Evolutionary conservation across 1,140 invertebrate species (phyloP).

Genomic region (Chironomus tepperi): DNA sequence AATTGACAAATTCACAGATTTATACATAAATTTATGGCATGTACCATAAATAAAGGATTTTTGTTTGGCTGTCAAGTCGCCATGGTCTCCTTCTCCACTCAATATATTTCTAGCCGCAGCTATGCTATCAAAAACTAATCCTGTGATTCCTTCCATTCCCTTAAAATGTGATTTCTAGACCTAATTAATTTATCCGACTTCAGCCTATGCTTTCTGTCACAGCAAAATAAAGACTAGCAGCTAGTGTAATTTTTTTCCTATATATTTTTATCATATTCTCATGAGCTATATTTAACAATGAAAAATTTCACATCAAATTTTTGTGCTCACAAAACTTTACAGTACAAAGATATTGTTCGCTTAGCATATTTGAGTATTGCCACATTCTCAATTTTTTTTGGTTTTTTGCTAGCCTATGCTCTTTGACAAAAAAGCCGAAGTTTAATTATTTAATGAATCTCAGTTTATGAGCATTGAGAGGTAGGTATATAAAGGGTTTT

Average conservation of each 20-base stretch:
- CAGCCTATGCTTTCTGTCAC: neutral
- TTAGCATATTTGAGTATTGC: neutral
- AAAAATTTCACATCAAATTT: slow-evolving; percentile 16
- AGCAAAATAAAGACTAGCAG: neutral
- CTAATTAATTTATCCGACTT: no score
- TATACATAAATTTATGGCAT: no score
- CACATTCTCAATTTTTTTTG: slow-evolving; percentile 5
- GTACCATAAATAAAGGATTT: no score
- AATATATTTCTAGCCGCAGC: no score
- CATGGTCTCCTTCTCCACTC: no score
- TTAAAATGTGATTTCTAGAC: no score
- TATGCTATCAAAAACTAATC: no score
- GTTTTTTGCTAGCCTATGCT: slow-evolving; percentile 2
- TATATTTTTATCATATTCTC: neutral
- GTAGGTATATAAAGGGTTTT: no score
- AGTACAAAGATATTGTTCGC: neutral
- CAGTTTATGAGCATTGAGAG: no score
- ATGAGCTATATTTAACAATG: slow-evolving; percentile 23
- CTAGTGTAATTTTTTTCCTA: neutral
- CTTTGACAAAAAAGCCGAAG: slow-evolving; percentile 20
- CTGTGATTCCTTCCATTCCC: no score
- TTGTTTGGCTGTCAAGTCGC: no score
- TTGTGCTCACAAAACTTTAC: slow-evolving; percentile 3
- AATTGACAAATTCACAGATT: no score
- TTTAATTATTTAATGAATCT: slow-evolving; percentile 18